Base-by-base conservation (phyloP, 2,113 vertebrate species). In the Phainopepla nitens region DNA sequence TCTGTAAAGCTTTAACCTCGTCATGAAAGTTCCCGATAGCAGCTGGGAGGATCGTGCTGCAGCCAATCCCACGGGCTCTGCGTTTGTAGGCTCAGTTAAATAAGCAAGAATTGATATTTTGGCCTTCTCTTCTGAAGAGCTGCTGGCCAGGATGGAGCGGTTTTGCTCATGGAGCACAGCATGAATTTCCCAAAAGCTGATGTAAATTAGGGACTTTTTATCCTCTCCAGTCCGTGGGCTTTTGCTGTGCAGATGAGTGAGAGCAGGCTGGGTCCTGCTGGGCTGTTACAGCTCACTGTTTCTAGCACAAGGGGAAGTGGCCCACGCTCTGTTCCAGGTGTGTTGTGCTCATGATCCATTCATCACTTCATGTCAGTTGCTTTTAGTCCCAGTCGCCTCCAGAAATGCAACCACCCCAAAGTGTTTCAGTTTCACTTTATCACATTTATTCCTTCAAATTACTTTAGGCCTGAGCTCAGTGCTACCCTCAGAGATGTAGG, bases 1-100 rank as follows among this genome's bases (percentile, higher is more conserved):
- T 57, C 94, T 97, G 96, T 90, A 91, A 93, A 96, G 94, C 94
- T 96, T 94, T 96, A 95, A 96, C 93, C 92, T 94, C 82, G 0
- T 66, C 88, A 47, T 62, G 96, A 96, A 96, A 62, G 86, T 82
- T 95, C 95, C 93, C 41, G 95, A 93, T 35, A 90, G 95, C 87
- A 42, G 92, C 85, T 82, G 93, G 96, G 93, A 95, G 96, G 94
- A 27, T 82, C 53, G 9, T 42, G 33, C 41, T 24, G 76, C 89
- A 82, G 93, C 96, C 96, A 96, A 93, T 94, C 73, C 51, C 22
- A 41, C 0, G 2, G 61, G 45, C 66, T 84, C 4, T 0, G 19
- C 1, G 0, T 44, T 79, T 39, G 78, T 12, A 61, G 82, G 62
- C 62, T 66, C 78, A 39, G 61, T 77, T 62, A 82, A 86, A 94